Percentiles rank a stretch among this genome's conserved stretches.
phyloP scores from a whole-genome alignment of 2,888 invertebrate species.

The Schrankia costaestrigalis region DNA sequence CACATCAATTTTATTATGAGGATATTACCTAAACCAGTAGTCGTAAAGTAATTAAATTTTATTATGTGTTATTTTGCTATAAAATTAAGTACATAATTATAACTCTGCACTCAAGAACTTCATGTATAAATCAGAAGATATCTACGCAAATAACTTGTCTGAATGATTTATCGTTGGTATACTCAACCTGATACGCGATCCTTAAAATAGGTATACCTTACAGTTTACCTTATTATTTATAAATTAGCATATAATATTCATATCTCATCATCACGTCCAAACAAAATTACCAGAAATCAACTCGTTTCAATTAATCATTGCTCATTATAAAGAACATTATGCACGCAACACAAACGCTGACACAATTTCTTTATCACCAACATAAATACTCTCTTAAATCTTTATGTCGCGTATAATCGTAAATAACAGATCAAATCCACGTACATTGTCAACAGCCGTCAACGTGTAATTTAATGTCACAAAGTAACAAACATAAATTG shows the following conservation, averaged over 20 bases:
- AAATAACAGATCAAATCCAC: constrained; percentile 33
- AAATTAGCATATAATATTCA: constrained; percentile 2
- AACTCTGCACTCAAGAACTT: no score
- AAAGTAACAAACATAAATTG: constrained; percentile 41
- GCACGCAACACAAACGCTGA: constrained; percentile 17
- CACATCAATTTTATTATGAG: no score
- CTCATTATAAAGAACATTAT: constrained; percentile 15
- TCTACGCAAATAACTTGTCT: no score
- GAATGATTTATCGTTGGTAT: no score
- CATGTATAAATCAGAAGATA: no score
- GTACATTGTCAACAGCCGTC: constrained; percentile 36
- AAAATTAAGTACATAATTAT: no score
- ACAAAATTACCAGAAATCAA: constrained; percentile 7
- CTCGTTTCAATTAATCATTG: constrained; percentile 10
- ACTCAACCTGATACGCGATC: no score
- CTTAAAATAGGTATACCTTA: no score
- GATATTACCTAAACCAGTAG: no score
- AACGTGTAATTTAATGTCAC: constrained; percentile 34
- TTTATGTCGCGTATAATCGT: constrained; percentile 29
- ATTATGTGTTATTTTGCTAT: no score
- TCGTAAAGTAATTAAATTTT: no score
- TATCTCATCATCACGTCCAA: constrained; percentile 3
- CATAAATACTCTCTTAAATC: constrained; percentile 31
- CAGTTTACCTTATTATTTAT: no score
- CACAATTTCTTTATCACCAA: constrained; percentile 21